Evolutionary conservation across 2,888 invertebrate genomes (phyloP), one percentile per base, ranked within the genome.

Genomic region (Sepioteuthis lessoniana): DNA sequence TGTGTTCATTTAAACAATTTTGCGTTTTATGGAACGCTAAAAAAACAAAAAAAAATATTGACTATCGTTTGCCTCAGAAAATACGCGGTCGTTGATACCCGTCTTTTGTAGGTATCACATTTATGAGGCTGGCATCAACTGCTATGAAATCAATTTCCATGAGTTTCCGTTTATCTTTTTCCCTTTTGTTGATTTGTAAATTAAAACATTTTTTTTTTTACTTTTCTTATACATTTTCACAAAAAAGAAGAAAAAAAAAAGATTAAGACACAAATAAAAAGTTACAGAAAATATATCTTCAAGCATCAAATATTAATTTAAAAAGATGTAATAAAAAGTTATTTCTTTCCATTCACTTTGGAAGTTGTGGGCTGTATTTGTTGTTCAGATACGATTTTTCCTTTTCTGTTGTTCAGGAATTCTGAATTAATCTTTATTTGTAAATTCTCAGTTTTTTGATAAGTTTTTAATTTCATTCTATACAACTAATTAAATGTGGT

Each of bases 101-200:
- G 76, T 4, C 10, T 5, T 76, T 13, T 4, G 16, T 19, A 35
- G 76, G 10, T 3, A 35, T 76, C 76, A n/a, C n/a, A 3, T 76
- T 10, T 60, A 31, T 76, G 76, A 16, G 76, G 1, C n/a, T 19
- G n/a, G n/a, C 76, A 76, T 76, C 16, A n/a, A 76, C 16, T 76
- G 76, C 13, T 16, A 35, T 35, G n/a, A 76, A 76, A 35, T 76
- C 1, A n/a, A 76, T 76, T 76, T 76, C 3, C 76, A 76, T 76
- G 16, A 35, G 28, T 25, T 55, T 25, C 5, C 21, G 25, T 1
- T 76, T n/a, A 5, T n/a, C 13, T 76, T n/a, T 76, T 76, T 76
- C 76, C 76, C 76, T n/a, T 76, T 76, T 76, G 76, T 76, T 76
- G 76, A 35, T 76, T 76, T 76, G n/a, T 76, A 76, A 76, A 76